Evolutionary conservation across 1,140 invertebrate genomes (phyloP), one percentile per base, ranked within the genome.

Genomic region (Stenopsyche tienmushanensis): DNA sequence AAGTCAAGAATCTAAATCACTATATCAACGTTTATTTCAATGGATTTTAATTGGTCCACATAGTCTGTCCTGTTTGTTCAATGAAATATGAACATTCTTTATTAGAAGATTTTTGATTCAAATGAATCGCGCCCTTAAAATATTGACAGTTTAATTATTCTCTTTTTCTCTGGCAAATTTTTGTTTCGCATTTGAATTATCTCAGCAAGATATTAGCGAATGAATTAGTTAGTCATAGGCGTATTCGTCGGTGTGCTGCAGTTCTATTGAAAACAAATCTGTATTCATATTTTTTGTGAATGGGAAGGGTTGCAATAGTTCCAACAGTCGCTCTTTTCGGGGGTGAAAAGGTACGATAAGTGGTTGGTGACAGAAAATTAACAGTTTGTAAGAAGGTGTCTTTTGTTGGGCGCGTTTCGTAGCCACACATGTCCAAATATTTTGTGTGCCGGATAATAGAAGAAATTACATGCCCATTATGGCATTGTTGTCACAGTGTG

Each of bases 351-450:
- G 44, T 20, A n/a, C n/a, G n/a, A n/a, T n/a, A n/a, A n/a, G n/a
- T n/a, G n/a, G 10, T 47, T 7, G 10, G 8, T 47, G 57, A 23
- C 20, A 57, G 54, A 57, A 57, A 57, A 57, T 57, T 57, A 57
- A 57, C 54, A 57, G 54, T 57, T 54, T 26, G 15, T 21, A 60
- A 60, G 42, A 41, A 25, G 57, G 23, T 34, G 41, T 47, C 57
- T 23, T 17, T 60, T 60, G 57, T 60, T 47, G 44, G 44, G 17
- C n/a, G n/a, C n/a, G n/a, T n/a, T n/a, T n/a, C n/a, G n/a, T 20
- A 47, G 8, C 44, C 42, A 26, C 42, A 47, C 57, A 60, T 39
- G 57, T 60, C 57, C 42, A 60, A 60, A 60, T 60, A 60, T 60
- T 60, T 60, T 60, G 39, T 41, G 57, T 60, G 23, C 17, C 24